phyloP scores from a whole-genome alignment of 2,797 vertebrate genomes.

The Adelosebastes latens region DNA sequence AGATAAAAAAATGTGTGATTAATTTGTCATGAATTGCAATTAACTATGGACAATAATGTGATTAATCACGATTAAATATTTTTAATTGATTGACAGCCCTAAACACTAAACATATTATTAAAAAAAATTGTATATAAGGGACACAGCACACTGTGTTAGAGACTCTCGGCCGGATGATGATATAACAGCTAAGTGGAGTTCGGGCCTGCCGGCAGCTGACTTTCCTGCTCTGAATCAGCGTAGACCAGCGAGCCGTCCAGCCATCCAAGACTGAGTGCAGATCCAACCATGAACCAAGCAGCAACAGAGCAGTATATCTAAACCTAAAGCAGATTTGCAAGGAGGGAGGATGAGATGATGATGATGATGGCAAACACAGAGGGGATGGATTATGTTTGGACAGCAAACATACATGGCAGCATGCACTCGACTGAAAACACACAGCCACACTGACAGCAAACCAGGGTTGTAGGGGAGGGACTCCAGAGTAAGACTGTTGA shows the following conservation, averaged over 20 bases:
- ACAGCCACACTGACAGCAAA: constrained; percentile 16
- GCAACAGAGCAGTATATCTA: neutral
- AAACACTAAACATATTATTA: neutral
- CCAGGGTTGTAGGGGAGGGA: constrained; percentile 23
- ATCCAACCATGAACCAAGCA: neutral
- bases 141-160: neutral
- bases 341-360: neutral
- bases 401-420: constrained; percentile 7
- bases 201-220: neutral
- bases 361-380: neutral
- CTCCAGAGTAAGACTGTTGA: constrained; percentile 73
- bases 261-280: neutral
- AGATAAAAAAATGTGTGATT: too few relatives aligned
- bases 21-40: too few relatives aligned
- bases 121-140: neutral
- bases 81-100: too few relatives aligned
- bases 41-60: too few relatives aligned
- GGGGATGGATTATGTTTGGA: constrained; percentile 15
- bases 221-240: neutral
- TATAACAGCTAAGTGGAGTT: neutral
- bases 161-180: neutral
- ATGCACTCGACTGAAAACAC: constrained; percentile 15
- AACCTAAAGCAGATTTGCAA: neutral
- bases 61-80: too few relatives aligned
- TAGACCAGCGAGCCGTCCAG: neutral